Conservation (phyloP, 2,797 vertebrate genomes). For the Pristis pectinata region DNA sequence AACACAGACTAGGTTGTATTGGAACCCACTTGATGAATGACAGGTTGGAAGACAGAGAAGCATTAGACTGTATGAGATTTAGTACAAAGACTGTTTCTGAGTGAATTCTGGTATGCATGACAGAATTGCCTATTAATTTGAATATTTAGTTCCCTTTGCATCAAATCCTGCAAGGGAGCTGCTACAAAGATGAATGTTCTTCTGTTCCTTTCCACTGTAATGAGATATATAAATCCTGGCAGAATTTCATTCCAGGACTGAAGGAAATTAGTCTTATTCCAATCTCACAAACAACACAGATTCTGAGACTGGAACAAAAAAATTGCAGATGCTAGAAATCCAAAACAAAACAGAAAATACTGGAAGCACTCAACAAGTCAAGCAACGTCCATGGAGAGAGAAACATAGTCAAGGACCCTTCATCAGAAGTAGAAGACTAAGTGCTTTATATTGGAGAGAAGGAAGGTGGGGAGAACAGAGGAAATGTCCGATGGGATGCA, state of each 20-base stretch:
- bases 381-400: no score
- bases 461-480: no score
- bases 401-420: no score
- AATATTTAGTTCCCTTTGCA: background rate
- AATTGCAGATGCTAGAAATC: no score
- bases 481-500: no score
- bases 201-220: conserved; percentile 12
- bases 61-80: background rate
- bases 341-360: background rate
- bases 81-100: background rate
- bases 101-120: background rate
- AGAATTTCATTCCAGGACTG: background rate
- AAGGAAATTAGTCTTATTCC: background rate
- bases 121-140: background rate
- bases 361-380: no score
- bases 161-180: background rate
- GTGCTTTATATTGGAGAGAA: no score
- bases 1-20: background rate
- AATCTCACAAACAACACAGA: background rate
- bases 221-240: background rate
- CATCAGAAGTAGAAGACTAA: no score
- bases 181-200: background rate
- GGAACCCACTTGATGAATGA: background rate
- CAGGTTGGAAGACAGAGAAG: background rate
- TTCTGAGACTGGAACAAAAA: background rate